Evolutionary conservation across 1,140 invertebrate species (phyloP).

Genomic region (Polypedilum pembai): DNA sequence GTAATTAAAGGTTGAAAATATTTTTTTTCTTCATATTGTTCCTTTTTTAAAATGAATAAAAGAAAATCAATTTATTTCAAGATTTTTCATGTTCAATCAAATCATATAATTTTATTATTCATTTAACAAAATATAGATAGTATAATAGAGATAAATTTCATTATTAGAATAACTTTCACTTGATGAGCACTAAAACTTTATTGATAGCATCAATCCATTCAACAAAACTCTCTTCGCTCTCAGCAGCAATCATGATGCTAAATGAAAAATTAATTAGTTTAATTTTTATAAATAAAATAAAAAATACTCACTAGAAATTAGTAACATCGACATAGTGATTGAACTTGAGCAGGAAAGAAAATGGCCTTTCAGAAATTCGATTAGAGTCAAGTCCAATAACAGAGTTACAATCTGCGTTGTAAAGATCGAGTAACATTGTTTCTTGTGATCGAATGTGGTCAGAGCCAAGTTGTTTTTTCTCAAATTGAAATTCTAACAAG

Average conservation of each 20-base stretch:
- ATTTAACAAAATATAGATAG: not conserved
- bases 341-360: not conserved
- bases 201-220: not conserved
- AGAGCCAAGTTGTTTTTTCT: not conserved
- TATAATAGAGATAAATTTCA: too few species aligned
- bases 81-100: not conserved
- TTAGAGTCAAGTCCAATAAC: not conserved
- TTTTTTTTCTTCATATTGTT: not conserved
- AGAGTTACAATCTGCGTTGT: not conserved
- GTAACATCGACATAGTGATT: not conserved
- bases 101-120: not conserved
- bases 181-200: not conserved
- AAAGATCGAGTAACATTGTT: not conserved
- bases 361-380: not conserved
- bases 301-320: slow-evolving; percentile 11
- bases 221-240: not conserved
- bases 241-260: slow-evolving; percentile 10
- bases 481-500: not conserved
- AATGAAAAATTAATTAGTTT: not conserved
- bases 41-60: not conserved
- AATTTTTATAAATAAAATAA: not conserved
- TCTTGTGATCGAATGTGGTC: not conserved
- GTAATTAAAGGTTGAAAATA: slow-evolving; percentile 91
- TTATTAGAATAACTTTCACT: not conserved
- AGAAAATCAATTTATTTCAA: not conserved